phyloP scores from a whole-genome alignment of 1,140 invertebrate species.

The Conus ventricosus region DNA sequence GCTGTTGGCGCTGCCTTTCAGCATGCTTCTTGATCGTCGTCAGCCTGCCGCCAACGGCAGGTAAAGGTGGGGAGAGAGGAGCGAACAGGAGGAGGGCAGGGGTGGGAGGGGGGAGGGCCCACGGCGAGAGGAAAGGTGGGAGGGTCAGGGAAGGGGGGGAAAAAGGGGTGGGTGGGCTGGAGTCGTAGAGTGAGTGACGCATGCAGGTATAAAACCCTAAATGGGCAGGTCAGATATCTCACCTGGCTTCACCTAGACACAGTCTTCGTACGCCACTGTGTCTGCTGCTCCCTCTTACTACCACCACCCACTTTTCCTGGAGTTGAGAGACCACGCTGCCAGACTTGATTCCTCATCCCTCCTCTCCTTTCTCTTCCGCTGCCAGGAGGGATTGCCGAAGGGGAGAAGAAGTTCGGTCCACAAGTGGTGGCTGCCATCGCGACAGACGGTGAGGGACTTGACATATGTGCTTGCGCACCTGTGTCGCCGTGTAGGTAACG shows the following conservation, averaged over 20 bases:
- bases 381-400: not conserved
- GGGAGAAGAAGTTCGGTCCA: too few relatives aligned
- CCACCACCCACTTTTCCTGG: not conserved
- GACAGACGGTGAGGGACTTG: too few relatives aligned
- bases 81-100: not conserved
- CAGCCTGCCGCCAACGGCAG: conserved; percentile 28
- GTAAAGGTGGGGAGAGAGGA: not conserved
- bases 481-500: conserved; percentile 1
- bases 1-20: conserved; percentile 42
- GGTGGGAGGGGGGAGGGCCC: not conserved
- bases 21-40: conserved; percentile 17
- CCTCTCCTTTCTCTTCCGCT: not conserved
- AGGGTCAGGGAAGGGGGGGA: not conserved
- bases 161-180: not conserved
- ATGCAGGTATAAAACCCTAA: conserved; percentile 37
- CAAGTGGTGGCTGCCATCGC: too few relatives aligned
- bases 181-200: conserved; percentile 6
- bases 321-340: not conserved
- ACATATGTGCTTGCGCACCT: not conserved
- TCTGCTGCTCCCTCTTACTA: not conserved
- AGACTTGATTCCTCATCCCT: not conserved
- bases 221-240: conserved; percentile 25
- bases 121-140: not conserved
- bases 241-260: conserved; percentile 15
- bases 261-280: not conserved